phyloP scores from a whole-genome alignment of 1,140 invertebrate genomes.

The Lucilia sericata region DNA sequence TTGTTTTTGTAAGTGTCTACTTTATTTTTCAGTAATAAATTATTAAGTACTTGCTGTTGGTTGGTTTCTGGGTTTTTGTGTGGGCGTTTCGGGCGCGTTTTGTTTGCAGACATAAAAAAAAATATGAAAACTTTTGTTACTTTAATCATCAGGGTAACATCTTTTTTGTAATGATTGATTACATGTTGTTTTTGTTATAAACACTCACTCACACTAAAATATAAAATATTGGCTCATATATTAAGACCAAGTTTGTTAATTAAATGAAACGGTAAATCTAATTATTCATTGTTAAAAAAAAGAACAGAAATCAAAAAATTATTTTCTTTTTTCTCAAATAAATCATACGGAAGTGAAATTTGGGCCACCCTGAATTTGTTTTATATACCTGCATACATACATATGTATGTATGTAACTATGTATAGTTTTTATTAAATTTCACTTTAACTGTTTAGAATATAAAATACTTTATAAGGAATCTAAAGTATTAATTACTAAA shows the following conservation, averaged over 20 bases:
- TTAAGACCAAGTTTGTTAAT: background rate
- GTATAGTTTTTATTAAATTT: too few species aligned
- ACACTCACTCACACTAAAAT: too few species aligned
- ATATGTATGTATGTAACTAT: too few species aligned
- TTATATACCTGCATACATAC: too few species aligned
- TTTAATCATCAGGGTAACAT: slow-evolving; percentile 8
- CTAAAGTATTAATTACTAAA: too few species aligned
- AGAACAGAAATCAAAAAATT: background rate
- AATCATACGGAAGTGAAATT: too few species aligned
- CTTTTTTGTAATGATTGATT: slow-evolving; percentile 8
- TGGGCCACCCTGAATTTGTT: too few species aligned
- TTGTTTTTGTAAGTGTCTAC: background rate
- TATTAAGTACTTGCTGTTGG: background rate
- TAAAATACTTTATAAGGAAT: too few species aligned
- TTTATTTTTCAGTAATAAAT: too few species aligned
- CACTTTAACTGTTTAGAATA: too few species aligned
- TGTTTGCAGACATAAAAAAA: background rate
- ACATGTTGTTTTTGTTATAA: background rate
- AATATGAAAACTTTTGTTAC: background rate
- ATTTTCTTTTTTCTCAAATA: background rate
- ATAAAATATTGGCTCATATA: too few species aligned
- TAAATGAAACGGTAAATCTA: slow-evolving; percentile 1
- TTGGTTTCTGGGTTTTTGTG: background rate
- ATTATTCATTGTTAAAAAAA: background rate
- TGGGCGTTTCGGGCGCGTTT: slow-evolving; percentile 13